Base-by-base conservation (phyloP, 1,140 invertebrate genomes). In the Cataglyphis hispanica region DNA sequence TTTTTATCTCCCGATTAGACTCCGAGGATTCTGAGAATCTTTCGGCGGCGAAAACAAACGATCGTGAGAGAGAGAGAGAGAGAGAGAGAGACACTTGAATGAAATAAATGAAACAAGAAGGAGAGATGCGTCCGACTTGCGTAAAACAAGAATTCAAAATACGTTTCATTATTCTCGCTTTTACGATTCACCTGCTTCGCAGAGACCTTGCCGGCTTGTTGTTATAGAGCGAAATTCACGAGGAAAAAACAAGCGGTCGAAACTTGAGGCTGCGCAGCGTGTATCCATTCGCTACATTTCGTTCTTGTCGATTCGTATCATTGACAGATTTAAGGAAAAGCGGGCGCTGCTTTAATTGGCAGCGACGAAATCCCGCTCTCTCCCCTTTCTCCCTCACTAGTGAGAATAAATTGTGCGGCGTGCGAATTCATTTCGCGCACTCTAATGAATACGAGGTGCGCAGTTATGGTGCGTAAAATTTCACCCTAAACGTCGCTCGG, bases 291-390 rank as follows among this genome's bases (percentile, higher is more conserved):
- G 13, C 40, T 34, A 67, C 11, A 19, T 78, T 46, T 67, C 61
- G 81, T 53, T 66, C 87, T 72, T 89, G 88, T 90, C 81, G 87
- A 85, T 90, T 83, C 81, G 85, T 87, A 89, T 91, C 89, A 66
- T 70, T 90, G 89, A 89, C 89, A 90, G 89, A 89, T 90, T 90
- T 90, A 90, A 53, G 81, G 78, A 90, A 90, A 67, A 89, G 87
- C 46, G 69, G 50, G 61, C n/a, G 50, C 83, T 25, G 69, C 27
- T 85, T 90, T 90, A 90, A 90, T 90, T 90, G 87, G 89, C 88
- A 40, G 50, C 25, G 46, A 43, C 58, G 56, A 76, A 81, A 77
- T 70, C 8, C 34, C 22, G 58, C 74, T 61, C 1, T 70, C 16
- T 70, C 13, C 16, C 25, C 25, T n/a, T 25, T 16, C 56, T 37